These are phyloP conservation scores for Pocota personata DNA, from an alignment of 2,888 invertebrate species.

Conservation along the genomic window DNA sequence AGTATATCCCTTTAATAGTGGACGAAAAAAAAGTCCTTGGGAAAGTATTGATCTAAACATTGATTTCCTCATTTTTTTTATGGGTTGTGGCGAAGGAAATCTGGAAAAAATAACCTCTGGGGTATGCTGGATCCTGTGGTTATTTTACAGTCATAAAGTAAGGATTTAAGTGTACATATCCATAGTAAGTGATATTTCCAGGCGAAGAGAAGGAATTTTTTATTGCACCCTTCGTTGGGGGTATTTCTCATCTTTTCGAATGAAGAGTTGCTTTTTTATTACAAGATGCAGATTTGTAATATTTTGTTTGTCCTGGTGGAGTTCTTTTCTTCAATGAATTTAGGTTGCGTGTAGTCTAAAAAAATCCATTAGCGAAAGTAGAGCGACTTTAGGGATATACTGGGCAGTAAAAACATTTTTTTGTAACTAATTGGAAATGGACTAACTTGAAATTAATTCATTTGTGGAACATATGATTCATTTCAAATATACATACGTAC, in stretches of 20 bases:
- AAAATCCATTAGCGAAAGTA: background rate
- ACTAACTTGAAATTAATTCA: too few relatives aligned
- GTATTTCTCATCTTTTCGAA: background rate
- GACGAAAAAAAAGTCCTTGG: background rate
- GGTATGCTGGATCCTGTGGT: background rate
- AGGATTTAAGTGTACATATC: conserved; percentile 6
- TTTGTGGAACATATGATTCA: too few relatives aligned
- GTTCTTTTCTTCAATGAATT: background rate
- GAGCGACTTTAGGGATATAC: background rate
- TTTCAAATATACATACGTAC: too few relatives aligned
- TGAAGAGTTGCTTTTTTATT: background rate
- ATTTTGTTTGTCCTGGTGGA: background rate
- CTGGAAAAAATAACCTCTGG: background rate
- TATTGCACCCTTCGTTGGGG: background rate
- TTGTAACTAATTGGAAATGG: too few relatives aligned
- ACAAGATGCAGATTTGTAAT: conserved; percentile 7
- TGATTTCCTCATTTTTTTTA: conserved; percentile 13
- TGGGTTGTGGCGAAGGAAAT: background rate
- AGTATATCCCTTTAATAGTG: background rate
- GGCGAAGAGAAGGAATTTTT: background rate
- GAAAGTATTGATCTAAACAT: conserved; percentile 24
- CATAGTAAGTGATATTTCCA: background rate
- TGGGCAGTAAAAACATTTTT: too few relatives aligned
- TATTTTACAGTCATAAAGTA: conserved; percentile 6
- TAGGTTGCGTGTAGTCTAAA: background rate